A percentile compares a stretch with the other conserved stretches of the same genome.
phyloP scores from a whole-genome alignment of 2,888 invertebrate genomes.

The Lasioglossum leucozonium region DNA sequence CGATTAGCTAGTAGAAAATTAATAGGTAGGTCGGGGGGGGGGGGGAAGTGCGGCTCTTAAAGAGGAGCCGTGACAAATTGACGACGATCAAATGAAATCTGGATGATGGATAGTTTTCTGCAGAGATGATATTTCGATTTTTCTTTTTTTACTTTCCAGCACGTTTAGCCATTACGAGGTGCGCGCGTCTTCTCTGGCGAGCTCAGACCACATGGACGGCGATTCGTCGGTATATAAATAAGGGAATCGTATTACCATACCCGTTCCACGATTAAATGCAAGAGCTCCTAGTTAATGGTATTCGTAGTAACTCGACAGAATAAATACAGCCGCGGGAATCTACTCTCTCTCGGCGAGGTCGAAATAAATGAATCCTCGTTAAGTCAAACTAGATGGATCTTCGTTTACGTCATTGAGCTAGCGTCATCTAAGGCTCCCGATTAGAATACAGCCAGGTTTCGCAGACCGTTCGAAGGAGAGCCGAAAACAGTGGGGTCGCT shows the following conservation, averaged over 20 bases:
- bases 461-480: constrained; percentile 6
- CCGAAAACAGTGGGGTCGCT: not conserved
- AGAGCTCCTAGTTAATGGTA: constrained; percentile 66
- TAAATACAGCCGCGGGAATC: constrained; percentile 81
- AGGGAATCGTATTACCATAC: constrained; percentile 79
- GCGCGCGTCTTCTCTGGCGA: not conserved
- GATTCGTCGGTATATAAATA: constrained; percentile 74
- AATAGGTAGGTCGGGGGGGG: not conserved
- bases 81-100: constrained; percentile 37
- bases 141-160: not conserved
- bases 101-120: constrained; percentile 42
- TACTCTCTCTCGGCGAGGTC: constrained; percentile 79
- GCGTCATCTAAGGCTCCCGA: constrained; percentile 49
- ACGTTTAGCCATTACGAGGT: not conserved
- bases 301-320: constrained; percentile 70
- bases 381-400: constrained; percentile 69
- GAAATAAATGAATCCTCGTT: constrained; percentile 83
- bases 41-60: constrained; percentile 18
- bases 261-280: constrained; percentile 77
- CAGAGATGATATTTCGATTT: constrained; percentile 19
- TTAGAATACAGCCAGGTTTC: constrained; percentile 45
- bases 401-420: constrained; percentile 60
- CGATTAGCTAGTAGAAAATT: not conserved
- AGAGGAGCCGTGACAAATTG: constrained; percentile 54
- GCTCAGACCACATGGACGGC: constrained; percentile 28